Evolutionary conservation across 2,797 vertebrate species (phyloP).

Genomic region (Merluccius polli): DNA sequence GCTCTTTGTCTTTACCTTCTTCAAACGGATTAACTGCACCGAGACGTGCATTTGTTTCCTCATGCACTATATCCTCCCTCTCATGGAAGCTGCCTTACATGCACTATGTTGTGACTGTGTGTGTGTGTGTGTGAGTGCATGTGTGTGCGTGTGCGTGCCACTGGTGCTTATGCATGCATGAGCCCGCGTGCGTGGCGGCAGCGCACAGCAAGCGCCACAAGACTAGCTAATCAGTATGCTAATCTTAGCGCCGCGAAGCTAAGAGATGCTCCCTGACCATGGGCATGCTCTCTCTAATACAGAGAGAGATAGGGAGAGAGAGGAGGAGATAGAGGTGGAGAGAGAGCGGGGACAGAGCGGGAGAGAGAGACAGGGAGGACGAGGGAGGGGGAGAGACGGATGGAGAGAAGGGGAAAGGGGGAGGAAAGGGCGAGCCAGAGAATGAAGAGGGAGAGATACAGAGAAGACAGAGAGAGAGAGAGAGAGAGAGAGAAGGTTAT

Average conservation of each 20-base stretch:
- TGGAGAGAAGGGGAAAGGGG: no score
- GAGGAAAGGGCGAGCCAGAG: no score
- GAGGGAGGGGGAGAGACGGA: background rate
- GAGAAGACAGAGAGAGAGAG: background rate
- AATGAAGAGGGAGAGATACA: background rate
- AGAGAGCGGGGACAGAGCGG: no score
- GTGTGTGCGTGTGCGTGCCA: background rate
- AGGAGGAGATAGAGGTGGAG: background rate
- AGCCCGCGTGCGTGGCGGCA: constrained; percentile 39
- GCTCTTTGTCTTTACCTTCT: background rate
- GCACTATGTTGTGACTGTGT: background rate
- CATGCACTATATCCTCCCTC: background rate
- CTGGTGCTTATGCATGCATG: background rate
- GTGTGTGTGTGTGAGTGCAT: no score
- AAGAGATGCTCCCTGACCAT: constrained; percentile 38
- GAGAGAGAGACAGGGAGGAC: background rate
- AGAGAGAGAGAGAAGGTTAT: no score
- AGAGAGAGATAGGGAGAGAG: constrained; percentile 16
- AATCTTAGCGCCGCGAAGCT: constrained; percentile 53
- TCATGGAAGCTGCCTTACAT: background rate
- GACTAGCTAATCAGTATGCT: constrained; percentile 67
- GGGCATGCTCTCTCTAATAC: constrained; percentile 36
- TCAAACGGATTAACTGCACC: background rate
- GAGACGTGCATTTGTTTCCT: background rate
- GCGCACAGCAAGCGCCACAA: constrained; percentile 37